Conservation (phyloP, 2,888 invertebrate genomes). For the Amphipoea lucens region DNA sequence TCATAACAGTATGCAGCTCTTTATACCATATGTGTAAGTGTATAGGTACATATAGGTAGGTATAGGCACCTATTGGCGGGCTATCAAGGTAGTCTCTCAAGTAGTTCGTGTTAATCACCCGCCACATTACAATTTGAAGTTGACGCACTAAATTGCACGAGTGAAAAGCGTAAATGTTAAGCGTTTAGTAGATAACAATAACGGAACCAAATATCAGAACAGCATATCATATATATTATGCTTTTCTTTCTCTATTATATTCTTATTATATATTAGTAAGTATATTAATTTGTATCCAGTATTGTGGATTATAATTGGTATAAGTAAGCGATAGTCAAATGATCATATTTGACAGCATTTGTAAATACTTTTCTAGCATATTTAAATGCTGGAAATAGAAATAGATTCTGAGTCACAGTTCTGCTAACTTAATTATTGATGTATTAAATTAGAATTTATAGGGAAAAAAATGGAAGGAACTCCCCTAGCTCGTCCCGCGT, state of each 20-base stretch:
- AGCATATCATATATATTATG: too few species aligned
- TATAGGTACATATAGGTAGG: not conserved
- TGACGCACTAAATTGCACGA: not conserved
- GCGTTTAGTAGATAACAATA: not conserved
- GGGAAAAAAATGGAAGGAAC: conserved; percentile 46
- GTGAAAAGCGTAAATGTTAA: not conserved
- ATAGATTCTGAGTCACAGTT: conserved; percentile 30
- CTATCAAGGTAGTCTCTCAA: not conserved
- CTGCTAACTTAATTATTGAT: conserved; percentile 23
- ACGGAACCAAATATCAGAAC: not conserved
- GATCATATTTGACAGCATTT: not conserved
- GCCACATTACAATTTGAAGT: not conserved
- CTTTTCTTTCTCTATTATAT: not conserved
- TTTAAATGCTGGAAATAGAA: conserved; percentile 5
- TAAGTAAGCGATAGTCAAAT: not conserved
- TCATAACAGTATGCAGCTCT: not conserved
- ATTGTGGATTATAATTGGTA: not conserved
- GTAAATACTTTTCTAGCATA: not conserved
- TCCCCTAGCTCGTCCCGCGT: conserved; percentile 55
- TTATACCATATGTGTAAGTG: too few species aligned
- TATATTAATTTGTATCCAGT: not conserved
- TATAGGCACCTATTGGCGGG: not conserved
- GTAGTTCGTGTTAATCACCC: not conserved
- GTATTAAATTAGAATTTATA: conserved; percentile 17
- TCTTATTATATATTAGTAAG: too few species aligned